A percentile compares a stretch with the other conserved stretches of the same genome.
Evolutionary conservation across 2,888 invertebrate genomes (phyloP).

Genomic region (Nipponacmea schrenckii): DNA sequence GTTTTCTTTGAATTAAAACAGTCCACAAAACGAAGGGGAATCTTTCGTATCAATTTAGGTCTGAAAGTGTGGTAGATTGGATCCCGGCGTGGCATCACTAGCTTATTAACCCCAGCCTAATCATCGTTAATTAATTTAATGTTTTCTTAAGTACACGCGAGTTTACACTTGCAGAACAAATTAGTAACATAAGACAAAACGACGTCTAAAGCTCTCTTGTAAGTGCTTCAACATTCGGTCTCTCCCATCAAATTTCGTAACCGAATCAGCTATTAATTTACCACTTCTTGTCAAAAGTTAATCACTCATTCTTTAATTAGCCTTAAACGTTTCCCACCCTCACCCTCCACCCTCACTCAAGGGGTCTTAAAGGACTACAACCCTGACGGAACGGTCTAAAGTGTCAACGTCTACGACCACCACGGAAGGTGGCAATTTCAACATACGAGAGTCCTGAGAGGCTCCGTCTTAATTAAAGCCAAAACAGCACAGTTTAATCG

Average conservation of each 20-base stretch:
- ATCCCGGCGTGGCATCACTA: not conserved
- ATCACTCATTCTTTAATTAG: not conserved
- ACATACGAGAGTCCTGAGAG: too few relatives aligned
- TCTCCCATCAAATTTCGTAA: slow-evolving; percentile 3
- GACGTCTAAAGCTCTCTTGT: not conserved
- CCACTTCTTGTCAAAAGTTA: not conserved
- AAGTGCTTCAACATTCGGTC: not conserved
- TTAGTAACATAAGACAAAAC: not conserved
- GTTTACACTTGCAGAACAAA: slow-evolving; percentile 6
- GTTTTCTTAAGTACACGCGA: not conserved
- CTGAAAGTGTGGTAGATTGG: not conserved
- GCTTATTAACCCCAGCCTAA: not conserved
- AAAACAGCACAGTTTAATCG: too few relatives aligned
- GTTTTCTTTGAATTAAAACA: too few relatives aligned
- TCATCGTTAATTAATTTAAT: not conserved
- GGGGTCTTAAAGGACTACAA: too few relatives aligned
- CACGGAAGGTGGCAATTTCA: too few relatives aligned
- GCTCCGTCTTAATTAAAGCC: too few relatives aligned
- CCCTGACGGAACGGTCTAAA: too few relatives aligned
- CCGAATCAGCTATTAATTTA: not conserved
- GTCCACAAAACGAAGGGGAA: too few relatives aligned
- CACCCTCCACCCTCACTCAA: too few relatives aligned
- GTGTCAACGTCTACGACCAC: too few relatives aligned
- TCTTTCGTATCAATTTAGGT: not conserved
- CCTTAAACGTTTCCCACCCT: not conserved